phyloP scores from a whole-genome alignment of 2,888 invertebrate genomes.

The Poecilobothrus nobilitatus region DNA sequence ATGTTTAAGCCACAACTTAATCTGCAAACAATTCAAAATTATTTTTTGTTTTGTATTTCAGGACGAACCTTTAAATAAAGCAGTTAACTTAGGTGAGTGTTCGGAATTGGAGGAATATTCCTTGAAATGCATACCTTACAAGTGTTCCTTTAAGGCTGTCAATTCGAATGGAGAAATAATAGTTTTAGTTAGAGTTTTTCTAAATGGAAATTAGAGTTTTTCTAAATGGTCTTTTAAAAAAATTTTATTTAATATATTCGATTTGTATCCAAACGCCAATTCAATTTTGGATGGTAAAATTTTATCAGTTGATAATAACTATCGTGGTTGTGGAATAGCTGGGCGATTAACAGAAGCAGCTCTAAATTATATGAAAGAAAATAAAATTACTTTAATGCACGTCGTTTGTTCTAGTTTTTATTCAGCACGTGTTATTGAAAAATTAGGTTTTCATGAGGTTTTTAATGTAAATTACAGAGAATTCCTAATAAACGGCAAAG shows the following conservation, averaged over 20 bases:
- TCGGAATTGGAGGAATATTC: too few relatives aligned
- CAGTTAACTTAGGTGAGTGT: too few relatives aligned
- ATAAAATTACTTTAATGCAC: conserved; percentile 44
- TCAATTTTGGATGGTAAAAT: conserved; percentile 21
- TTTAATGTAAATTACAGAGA: conserved; percentile 38
- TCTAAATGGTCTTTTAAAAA: conserved; percentile 36
- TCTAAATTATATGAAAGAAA: conserved; percentile 20
- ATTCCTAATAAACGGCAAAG: too few relatives aligned
- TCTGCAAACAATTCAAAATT: too few relatives aligned
- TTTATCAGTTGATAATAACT: conserved; percentile 20
- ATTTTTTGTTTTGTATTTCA: too few relatives aligned
- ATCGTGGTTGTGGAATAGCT: conserved; percentile 22
- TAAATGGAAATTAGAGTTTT: too few relatives aligned
- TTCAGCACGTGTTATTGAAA: conserved; percentile 57
- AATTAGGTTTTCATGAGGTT: conserved; percentile 54
- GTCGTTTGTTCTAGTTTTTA: conserved; percentile 62
- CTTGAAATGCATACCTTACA: too few relatives aligned
- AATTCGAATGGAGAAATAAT: conserved; percentile 39
- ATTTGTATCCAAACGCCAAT: conserved; percentile 31
- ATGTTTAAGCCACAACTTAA: too few relatives aligned
- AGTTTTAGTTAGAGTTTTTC: too few relatives aligned
- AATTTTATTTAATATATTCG: conserved; percentile 32
- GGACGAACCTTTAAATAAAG: too few relatives aligned
- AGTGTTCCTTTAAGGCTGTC: conserved; percentile 44
- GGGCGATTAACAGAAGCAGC: conserved; percentile 19